Evolutionary conservation across 2,888 invertebrate species (phyloP).

Genomic region (Calameuta pallipes): DNA sequence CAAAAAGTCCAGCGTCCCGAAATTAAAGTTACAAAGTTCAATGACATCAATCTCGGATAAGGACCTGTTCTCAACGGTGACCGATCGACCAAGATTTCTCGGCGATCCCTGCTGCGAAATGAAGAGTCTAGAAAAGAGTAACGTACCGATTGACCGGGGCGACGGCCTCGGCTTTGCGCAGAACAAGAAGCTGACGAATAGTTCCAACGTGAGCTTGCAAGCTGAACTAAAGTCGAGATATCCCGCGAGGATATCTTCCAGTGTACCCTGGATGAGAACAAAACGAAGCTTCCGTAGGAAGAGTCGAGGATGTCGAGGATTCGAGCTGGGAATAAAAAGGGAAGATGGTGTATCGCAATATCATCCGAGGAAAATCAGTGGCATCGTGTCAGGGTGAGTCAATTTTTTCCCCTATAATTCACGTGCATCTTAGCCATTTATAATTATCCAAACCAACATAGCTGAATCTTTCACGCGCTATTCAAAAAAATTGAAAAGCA

Average conservation of each 20-base stretch:
- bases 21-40: constrained; percentile 22
- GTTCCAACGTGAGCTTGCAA: constrained; percentile 31
- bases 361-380: constrained; percentile 15
- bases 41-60: constrained; percentile 21
- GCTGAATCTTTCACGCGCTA: background rate
- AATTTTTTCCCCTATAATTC: background rate
- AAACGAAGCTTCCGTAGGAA: constrained; percentile 34
- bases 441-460: no score
- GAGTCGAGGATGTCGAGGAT: constrained; percentile 18
- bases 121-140: background rate
- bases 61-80: constrained; percentile 17
- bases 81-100: background rate
- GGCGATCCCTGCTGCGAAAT: background rate
- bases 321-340: background rate
- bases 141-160: background rate
- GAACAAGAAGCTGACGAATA: constrained; percentile 23
- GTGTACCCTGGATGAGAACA: constrained; percentile 29
- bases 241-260: constrained; percentile 27
- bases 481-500: background rate
- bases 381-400: constrained; percentile 18
- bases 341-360: background rate
- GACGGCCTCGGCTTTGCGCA: background rate
- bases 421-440: no score
- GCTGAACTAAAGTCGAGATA: constrained; percentile 28
- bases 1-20: constrained; percentile 4